phyloP scores from a whole-genome alignment of 2,797 vertebrate species.

The Taeniopygia guttata region DNA sequence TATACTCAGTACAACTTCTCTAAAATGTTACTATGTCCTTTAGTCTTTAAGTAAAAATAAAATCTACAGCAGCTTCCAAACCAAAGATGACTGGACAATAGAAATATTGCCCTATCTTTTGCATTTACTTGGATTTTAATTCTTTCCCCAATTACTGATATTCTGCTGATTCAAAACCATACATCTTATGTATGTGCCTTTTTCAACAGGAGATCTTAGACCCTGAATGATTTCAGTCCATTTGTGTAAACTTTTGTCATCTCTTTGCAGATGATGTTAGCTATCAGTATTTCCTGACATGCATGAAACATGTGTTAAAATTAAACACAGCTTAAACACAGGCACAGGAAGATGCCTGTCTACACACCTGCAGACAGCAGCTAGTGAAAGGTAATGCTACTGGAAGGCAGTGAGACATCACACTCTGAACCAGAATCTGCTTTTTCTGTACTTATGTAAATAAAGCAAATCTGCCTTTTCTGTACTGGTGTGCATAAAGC shows the following conservation, averaged over 20 bases:
- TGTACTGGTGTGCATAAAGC: background rate
- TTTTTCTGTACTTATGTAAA: background rate
- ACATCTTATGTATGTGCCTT: background rate
- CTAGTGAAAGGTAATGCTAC: background rate
- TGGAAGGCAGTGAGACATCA: background rate
- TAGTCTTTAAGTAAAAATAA: background rate
- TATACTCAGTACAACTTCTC: background rate
- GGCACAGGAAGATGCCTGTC: background rate
- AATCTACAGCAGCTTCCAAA: background rate
- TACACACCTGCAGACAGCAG: background rate
- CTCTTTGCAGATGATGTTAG: background rate
- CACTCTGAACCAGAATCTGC: background rate
- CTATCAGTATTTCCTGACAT: background rate
- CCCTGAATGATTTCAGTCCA: background rate
- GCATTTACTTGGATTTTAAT: background rate
- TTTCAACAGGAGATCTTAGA: background rate
- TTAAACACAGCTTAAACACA: background rate
- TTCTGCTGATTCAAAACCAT: background rate
- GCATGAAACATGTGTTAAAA: fast-evolving
- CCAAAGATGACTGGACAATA: background rate
- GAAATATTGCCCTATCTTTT: background rate
- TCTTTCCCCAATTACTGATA: background rate
- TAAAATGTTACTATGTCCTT: background rate
- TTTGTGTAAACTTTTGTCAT: background rate
- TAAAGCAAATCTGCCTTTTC: background rate